Evolutionary conservation across 2,113 vertebrate species (phyloP).

Genomic region (Rhinopomastus cyanomelas): DNA sequence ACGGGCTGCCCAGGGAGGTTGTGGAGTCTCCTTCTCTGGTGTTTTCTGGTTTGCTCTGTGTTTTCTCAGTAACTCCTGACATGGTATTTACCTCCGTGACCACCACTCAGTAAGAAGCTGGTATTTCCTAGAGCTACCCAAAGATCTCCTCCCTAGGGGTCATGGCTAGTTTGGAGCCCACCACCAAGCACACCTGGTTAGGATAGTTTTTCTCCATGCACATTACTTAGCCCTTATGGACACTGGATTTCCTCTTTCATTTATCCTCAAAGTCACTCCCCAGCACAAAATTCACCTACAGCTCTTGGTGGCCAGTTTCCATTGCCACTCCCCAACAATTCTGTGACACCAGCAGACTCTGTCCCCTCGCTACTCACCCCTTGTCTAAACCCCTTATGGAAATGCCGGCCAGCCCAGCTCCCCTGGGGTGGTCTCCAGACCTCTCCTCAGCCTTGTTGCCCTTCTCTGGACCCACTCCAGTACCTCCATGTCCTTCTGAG

Average conservation of each 20-base stretch:
- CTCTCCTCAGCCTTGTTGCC: too few relatives aligned
- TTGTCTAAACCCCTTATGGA: constrained; percentile 11
- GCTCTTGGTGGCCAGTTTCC: neutral
- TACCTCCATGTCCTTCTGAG: too few relatives aligned
- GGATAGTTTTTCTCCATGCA: neutral
- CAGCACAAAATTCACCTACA: neutral
- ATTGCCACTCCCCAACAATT: constrained; percentile 13
- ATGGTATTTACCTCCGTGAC: constrained; percentile 39
- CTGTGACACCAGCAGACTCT: neutral
- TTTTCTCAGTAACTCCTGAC: constrained; percentile 28
- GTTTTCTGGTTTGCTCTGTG: neutral
- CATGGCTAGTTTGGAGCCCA: constrained; percentile 38
- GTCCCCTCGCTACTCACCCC: neutral
- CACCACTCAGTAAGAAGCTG: constrained; percentile 14
- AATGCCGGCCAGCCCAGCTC: neutral
- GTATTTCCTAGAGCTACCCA: constrained; percentile 27
- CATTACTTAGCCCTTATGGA: constrained; percentile 1
- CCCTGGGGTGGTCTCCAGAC: neutral
- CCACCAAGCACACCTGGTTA: neutral
- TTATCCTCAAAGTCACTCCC: constrained; percentile 17
- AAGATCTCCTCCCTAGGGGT: constrained; percentile 27
- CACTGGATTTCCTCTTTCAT: neutral
- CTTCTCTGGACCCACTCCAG: too few relatives aligned
- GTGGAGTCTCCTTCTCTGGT: too few relatives aligned
- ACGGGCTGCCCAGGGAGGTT: too few relatives aligned